phyloP scores from a whole-genome alignment of 2,888 invertebrate genomes.

The Geotrupes spiniger region DNA sequence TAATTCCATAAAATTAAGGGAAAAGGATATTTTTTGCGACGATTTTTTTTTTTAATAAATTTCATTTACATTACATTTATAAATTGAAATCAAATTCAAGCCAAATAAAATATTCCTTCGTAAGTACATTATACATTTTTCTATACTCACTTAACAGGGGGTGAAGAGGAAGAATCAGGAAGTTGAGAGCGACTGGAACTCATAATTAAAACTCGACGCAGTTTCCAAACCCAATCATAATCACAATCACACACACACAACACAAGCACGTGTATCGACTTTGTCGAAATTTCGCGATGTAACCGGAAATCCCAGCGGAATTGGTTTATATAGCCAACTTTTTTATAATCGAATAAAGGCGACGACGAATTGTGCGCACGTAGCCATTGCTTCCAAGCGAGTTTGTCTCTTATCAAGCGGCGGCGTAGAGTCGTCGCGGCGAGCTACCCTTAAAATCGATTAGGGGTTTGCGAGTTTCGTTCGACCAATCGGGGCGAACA shows the following conservation, averaged over 20 bases:
- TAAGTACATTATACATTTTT: no score
- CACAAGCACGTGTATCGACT: conserved; percentile 2
- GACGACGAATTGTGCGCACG: neutral
- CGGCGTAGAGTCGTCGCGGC: neutral
- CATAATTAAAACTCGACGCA: conserved; percentile 26
- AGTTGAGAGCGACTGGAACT: conserved; percentile 55
- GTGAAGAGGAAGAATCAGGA: conserved; percentile 69
- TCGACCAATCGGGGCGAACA: conserved; percentile 25
- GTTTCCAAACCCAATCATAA: neutral
- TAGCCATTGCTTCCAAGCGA: neutral
- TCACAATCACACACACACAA: conserved; percentile 4
- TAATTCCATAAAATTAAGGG: no score
- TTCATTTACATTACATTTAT: no score
- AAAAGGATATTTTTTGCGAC: no score
- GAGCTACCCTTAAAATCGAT: conserved; percentile 14
- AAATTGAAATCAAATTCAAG: no score
- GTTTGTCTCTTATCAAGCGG: neutral
- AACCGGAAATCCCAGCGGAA: conserved; percentile 28
- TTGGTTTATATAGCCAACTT: conserved; percentile 33
- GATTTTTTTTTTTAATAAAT: no score
- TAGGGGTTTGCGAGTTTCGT: conserved; percentile 10
- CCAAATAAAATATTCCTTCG: no score
- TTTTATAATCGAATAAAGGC: neutral
- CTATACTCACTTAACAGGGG: conserved; percentile 59
- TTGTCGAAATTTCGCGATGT: neutral